phyloP scores from a whole-genome alignment of 2,113 vertebrate genomes.

The Rattus norvegicus region DNA sequence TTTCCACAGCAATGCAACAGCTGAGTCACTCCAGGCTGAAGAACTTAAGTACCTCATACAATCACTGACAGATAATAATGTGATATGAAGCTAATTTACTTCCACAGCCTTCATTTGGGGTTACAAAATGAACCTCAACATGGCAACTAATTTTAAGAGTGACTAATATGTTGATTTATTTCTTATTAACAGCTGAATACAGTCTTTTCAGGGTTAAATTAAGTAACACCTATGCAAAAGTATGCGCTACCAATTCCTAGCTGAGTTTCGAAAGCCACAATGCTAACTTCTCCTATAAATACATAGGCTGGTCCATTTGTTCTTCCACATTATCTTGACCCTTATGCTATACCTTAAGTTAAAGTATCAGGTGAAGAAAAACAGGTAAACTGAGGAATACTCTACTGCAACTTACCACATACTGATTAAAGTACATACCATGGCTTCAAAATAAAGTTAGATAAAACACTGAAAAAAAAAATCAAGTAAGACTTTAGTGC shows the following conservation, averaged over 20 bases:
- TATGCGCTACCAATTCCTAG: slow-evolving; percentile 5
- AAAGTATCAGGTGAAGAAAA: slow-evolving; percentile 54
- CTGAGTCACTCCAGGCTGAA: slow-evolving; percentile 55
- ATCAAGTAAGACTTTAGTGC: slow-evolving; percentile 58
- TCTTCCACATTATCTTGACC: background rate
- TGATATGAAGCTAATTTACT: slow-evolving; percentile 44
- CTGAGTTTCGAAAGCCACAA: slow-evolving; percentile 8
- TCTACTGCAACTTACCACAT: slow-evolving; percentile 29
- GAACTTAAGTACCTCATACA: slow-evolving; percentile 62
- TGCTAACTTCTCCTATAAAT: slow-evolving; percentile 31
- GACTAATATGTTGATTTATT: slow-evolving; percentile 24
- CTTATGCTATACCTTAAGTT: slow-evolving; percentile 32
- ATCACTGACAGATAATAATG: slow-evolving; percentile 42
- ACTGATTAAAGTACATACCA: slow-evolving; percentile 5
- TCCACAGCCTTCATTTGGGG: slow-evolving; percentile 13
- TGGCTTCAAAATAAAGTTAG: slow-evolving; percentile 49
- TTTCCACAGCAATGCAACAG: slow-evolving; percentile 38
- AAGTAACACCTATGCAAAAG: background rate
- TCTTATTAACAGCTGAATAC: slow-evolving; percentile 48
- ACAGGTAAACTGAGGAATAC: background rate
- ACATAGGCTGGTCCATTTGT: background rate
- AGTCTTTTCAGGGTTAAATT: slow-evolving; percentile 48
- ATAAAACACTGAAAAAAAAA: background rate
- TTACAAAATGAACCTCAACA: slow-evolving; percentile 55
- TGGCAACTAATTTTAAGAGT: slow-evolving; percentile 37